These are phyloP conservation scores for Andrena camellia DNA, from an alignment of 2,888 invertebrate genomes.

Conservation along the genomic window DNA sequence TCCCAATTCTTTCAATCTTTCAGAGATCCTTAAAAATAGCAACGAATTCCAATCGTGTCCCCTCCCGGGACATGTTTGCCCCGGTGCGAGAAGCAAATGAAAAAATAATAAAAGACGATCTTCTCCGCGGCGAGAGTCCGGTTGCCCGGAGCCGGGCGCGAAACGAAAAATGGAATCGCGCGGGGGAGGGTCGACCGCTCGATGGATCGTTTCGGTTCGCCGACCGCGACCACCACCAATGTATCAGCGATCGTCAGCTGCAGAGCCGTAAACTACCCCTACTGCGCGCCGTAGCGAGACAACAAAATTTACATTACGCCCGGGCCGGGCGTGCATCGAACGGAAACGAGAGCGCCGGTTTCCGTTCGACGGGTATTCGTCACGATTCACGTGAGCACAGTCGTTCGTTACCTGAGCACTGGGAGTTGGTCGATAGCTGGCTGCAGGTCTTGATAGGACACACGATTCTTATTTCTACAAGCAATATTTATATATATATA, in stretches of 20 bases:
- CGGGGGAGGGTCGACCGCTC: neutral
- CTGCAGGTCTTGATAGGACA: slow-evolving; percentile 92
- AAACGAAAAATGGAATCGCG: neutral
- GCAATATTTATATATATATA: slow-evolving; percentile 76
- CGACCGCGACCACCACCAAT: slow-evolving; percentile 49
- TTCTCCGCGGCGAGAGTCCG: no score
- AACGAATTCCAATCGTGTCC: no score
- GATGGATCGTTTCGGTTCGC: slow-evolving; percentile 12
- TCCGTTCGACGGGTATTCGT: slow-evolving; percentile 5
- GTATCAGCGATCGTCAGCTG: slow-evolving; percentile 6
- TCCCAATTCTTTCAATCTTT: no score
- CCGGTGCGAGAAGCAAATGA: no score
- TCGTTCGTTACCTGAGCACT: slow-evolving; percentile 89
- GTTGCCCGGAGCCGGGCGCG: neutral
- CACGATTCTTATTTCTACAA: slow-evolving; percentile 91
- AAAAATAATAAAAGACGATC: no score
- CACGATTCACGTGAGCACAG: slow-evolving; percentile 20
- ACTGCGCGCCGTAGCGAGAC: slow-evolving; percentile 42
- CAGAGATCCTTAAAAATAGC: no score
- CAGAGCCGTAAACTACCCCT: slow-evolving; percentile 27
- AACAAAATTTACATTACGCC: slow-evolving; percentile 31
- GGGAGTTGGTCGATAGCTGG: slow-evolving; percentile 91
- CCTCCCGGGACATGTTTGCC: no score
- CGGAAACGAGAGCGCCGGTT: slow-evolving; percentile 7
- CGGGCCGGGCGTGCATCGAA: neutral